A percentile compares a stretch with the other conserved stretches of the same genome.
Evolutionary conservation across 1,140 invertebrate species (phyloP).

Genomic region (Musca vetustissima): DNA sequence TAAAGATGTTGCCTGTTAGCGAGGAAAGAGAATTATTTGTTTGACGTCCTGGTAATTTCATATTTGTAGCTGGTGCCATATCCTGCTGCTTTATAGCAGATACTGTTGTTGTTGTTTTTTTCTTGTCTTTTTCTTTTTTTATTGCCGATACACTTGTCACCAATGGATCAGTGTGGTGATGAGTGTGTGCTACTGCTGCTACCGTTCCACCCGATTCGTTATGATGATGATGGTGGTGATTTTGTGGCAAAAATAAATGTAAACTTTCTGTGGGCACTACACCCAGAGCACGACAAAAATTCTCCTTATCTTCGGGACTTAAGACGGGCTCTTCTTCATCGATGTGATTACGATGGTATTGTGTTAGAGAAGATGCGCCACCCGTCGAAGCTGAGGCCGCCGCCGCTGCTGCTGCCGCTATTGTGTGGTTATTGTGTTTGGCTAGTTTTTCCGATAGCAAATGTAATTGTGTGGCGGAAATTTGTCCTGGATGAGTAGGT

Average conservation of each 20-base stretch:
- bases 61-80: constrained; percentile 54
- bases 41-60: constrained; percentile 70
- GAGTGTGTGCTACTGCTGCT: background rate
- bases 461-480: constrained; percentile 6
- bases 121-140: constrained; percentile 22
- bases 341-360: constrained; percentile 2
- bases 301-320: constrained; percentile 53
- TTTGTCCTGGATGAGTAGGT: background rate
- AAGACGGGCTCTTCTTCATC: constrained; percentile 36
- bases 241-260: background rate
- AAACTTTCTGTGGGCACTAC: constrained; percentile 18
- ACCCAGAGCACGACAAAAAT: constrained; percentile 38
- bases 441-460: background rate
- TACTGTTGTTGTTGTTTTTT: background rate
- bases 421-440: background rate
- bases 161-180: constrained; percentile 24
- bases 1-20: constrained; percentile 78
- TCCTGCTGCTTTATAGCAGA: constrained; percentile 11
- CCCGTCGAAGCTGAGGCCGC: no score
- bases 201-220: constrained; percentile 24
- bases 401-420: background rate
- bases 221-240: background rate
- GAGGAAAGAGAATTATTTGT: constrained; percentile 86
- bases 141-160: background rate
- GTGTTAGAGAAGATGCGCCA: background rate